These are phyloP conservation scores for Thalassaphorura encarpata DNA, from an alignment of 1,140 invertebrate species.

Conservation along the genomic window DNA sequence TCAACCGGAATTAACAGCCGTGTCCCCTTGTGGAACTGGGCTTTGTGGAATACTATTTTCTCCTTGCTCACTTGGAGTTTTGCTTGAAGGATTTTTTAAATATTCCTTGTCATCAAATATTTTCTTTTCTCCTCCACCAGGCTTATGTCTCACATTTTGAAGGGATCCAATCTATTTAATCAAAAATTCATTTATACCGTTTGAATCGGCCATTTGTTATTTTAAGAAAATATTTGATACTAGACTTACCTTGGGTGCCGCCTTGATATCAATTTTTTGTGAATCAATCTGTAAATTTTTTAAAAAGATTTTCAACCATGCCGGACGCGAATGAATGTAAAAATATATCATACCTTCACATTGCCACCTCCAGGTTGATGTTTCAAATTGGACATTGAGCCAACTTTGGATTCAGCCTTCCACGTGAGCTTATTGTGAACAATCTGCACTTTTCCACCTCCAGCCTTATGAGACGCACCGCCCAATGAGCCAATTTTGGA, in stretches of 20 bases:
- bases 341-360: slow-evolving; percentile 60
- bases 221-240: not conserved
- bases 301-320: too few relatives aligned
- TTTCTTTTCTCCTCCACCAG: slow-evolving; percentile 85
- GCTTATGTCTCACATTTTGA: slow-evolving; percentile 86
- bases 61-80: not conserved
- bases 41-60: not conserved
- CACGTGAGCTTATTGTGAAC: slow-evolving; percentile 79
- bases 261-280: slow-evolving; percentile 17
- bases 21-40: not conserved
- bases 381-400: slow-evolving; percentile 83
- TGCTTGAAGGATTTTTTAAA: slow-evolving; percentile 45
- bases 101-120: slow-evolving; percentile 92
- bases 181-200: too few relatives aligned
- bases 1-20: too few relatives aligned
- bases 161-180: slow-evolving; percentile 67
- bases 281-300: slow-evolving; percentile 33
- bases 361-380: slow-evolving; percentile 86
- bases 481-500: slow-evolving; percentile 91
- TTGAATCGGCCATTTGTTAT: too few relatives aligned
- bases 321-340: too few relatives aligned
- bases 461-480: slow-evolving; percentile 76
- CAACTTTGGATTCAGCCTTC: slow-evolving; percentile 87
- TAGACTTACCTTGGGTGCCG: slow-evolving; percentile 6
- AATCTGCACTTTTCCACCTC: slow-evolving; percentile 83